Evolutionary conservation across 2,797 vertebrate genomes (phyloP).

Genomic region (Halcyon chelicuti): DNA sequence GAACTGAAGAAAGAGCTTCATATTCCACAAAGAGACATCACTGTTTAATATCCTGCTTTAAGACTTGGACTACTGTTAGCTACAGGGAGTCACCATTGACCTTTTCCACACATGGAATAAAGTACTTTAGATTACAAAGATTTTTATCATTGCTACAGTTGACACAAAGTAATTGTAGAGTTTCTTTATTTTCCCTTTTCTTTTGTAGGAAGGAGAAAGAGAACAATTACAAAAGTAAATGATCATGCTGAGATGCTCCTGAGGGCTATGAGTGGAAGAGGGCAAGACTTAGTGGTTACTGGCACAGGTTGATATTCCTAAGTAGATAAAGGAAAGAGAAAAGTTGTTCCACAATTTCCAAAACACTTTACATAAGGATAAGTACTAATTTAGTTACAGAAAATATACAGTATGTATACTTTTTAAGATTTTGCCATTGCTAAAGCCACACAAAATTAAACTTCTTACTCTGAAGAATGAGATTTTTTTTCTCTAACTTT

Average conservation of each 20-base stretch:
- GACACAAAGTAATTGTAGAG: conserved; percentile 37
- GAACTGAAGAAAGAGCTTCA: background rate
- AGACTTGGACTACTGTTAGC: background rate
- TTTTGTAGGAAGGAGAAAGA: background rate
- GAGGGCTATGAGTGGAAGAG: background rate
- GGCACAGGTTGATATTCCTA: background rate
- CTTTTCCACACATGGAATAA: conserved; percentile 4
- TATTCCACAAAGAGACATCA: background rate
- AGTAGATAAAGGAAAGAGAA: background rate
- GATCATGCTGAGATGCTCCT: background rate
- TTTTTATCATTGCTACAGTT: background rate
- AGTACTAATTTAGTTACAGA: background rate
- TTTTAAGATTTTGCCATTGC: background rate
- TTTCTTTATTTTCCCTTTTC: background rate
- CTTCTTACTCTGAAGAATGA: background rate
- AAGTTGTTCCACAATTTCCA: background rate
- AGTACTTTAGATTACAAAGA: conserved; percentile 37
- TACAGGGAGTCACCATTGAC: background rate
- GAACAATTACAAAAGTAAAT: background rate
- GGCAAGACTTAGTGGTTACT: background rate
- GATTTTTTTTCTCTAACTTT: background rate
- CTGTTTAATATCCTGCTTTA: conserved; percentile 21
- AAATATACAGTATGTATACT: background rate
- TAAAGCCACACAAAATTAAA: background rate
- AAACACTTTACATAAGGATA: background rate